phyloP scores from a whole-genome alignment of 2,888 invertebrate genomes.

The Hirtodrosophila trivittata region DNA sequence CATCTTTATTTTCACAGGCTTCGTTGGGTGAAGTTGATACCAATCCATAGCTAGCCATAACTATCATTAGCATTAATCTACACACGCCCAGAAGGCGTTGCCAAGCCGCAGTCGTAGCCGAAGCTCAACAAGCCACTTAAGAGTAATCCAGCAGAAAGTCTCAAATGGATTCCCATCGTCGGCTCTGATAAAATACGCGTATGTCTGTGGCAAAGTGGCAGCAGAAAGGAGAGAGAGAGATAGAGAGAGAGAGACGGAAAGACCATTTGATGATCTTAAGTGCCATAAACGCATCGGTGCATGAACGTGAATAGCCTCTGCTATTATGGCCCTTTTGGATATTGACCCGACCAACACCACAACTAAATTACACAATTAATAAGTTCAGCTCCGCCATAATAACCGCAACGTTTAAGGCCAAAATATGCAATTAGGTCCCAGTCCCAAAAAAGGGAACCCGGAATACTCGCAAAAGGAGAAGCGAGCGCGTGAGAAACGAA shows the following conservation, averaged over 20 bases:
- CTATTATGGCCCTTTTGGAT: slow-evolving; percentile 50
- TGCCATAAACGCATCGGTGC: slow-evolving; percentile 42
- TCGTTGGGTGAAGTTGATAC: no score
- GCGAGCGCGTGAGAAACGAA: slow-evolving; percentile 54
- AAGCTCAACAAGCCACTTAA: slow-evolving; percentile 11
- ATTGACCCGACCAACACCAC: slow-evolving; percentile 48
- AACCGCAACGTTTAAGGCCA: slow-evolving; percentile 63
- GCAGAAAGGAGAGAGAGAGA: not conserved
- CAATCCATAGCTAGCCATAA: slow-evolving; percentile 1
- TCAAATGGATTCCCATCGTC: slow-evolving; percentile 24
- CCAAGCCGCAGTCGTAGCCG: slow-evolving; percentile 9
- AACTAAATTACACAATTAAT: slow-evolving; percentile 76
- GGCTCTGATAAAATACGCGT: slow-evolving; percentile 9
- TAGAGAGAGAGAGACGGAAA: not conserved
- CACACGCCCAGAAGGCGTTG: slow-evolving; percentile 8
- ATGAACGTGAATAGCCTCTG: slow-evolving; percentile 51
- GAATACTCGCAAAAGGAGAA: slow-evolving; percentile 10
- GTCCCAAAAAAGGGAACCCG: slow-evolving; percentile 16
- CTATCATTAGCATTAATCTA: slow-evolving; percentile 31
- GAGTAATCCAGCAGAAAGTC: slow-evolving; percentile 16
- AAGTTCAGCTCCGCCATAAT: slow-evolving; percentile 53
- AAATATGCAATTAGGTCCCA: slow-evolving; percentile 70
- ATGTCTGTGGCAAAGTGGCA: slow-evolving; percentile 10
- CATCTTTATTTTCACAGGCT: no score
- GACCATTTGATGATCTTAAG: slow-evolving; percentile 18